Conservation (phyloP, 1,140 invertebrate genomes). For the Chymomyza costata region DNA sequence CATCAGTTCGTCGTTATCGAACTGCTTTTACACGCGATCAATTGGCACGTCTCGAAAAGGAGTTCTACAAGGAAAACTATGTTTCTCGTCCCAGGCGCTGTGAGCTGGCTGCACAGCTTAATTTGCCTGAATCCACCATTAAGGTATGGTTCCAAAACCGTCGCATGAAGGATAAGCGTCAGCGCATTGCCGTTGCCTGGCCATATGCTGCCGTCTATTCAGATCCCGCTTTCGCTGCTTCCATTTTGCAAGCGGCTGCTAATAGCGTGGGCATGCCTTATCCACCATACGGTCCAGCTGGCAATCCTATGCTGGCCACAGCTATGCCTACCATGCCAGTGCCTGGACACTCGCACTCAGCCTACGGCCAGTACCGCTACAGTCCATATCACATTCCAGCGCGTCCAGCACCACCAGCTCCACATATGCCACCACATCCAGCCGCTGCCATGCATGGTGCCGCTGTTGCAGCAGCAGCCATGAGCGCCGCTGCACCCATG, state of each 20-base stretch:
- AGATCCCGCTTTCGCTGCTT: slow-evolving; percentile 93
- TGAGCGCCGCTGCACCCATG: slow-evolving; percentile 31
- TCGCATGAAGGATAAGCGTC: slow-evolving; percentile 99
- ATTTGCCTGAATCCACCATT: slow-evolving; percentile 97
- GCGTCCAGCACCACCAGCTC: slow-evolving; percentile 60
- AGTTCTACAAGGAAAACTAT: slow-evolving; percentile 98
- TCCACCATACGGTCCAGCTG: slow-evolving; percentile 52
- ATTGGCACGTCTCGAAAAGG: slow-evolving; percentile 94
- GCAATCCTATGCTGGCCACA: slow-evolving; percentile 76
- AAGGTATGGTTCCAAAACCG: slow-evolving; percentile 99
- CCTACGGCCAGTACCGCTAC: slow-evolving; percentile 75
- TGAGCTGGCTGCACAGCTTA: slow-evolving; percentile 95
- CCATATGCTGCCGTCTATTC: slow-evolving; percentile 94
- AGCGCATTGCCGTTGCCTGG: slow-evolving; percentile 94
- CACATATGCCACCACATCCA: slow-evolving; percentile 74
- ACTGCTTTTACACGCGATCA: slow-evolving; percentile 99
- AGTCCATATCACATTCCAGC: slow-evolving; percentile 75
- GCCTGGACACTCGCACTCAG: slow-evolving; percentile 70
- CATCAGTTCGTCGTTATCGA: slow-evolving; percentile 91
- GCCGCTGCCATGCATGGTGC: slow-evolving; percentile 29
- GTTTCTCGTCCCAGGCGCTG: slow-evolving; percentile 95
- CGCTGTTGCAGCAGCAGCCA: slow-evolving; percentile 25
- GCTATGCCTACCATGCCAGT: slow-evolving; percentile 76
- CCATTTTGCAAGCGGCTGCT: slow-evolving; percentile 92
- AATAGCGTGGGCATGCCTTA: slow-evolving; percentile 79